Base-by-base conservation (phyloP, 2,797 vertebrate genomes). In the Anisognathus igniventris region DNA sequence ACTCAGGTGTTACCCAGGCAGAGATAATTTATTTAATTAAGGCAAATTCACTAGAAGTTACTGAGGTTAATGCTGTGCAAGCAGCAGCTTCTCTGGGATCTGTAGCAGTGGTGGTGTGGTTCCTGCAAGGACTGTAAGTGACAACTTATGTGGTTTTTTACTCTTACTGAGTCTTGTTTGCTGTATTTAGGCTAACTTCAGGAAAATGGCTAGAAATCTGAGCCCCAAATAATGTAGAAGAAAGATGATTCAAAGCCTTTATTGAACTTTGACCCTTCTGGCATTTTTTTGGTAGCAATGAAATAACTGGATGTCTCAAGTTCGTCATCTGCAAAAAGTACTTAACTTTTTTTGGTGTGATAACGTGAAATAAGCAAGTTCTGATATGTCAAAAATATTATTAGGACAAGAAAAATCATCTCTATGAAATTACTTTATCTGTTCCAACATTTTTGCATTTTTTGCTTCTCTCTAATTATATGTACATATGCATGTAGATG, bases 81-180 rank as follows among this genome's bases (percentile, higher is more conserved):
- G 37, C 3, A 35, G 33, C 4, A 45, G 45, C 4, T n/a, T 39
- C 17, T 67, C 3, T 8, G 13, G 6, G 45, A 28, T 19, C 4
- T 67, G 10, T 1, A 0, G 13, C 2, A 2, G 5, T 40, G 23
- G 2, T 6, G 9, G 0, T 9, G 20, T 1, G 84, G 3, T 0
- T 82, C 25, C 39, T 88, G 18, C 15, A 39, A 62, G 33, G 7
- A 31, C 40, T 22, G 19, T 76, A 73, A 86, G 79, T 80, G 8
- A n/a, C 8, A 12, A 9, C 12, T 51, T 3, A 1, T 3, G 0
- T 7, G 2, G 0, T 0, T 45, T 74, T 27, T 25, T 6, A 1
- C 1, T 1, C 1, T 75, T 4, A 2, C 3, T 86, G 88, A 30
- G 25, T 4, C 4, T 58, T 76, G 5, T 47, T 70, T 51, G 35